Evolutionary conservation across 2,113 vertebrate species (phyloP).

Genomic region (Gasterosteus nipponicus): DNA sequence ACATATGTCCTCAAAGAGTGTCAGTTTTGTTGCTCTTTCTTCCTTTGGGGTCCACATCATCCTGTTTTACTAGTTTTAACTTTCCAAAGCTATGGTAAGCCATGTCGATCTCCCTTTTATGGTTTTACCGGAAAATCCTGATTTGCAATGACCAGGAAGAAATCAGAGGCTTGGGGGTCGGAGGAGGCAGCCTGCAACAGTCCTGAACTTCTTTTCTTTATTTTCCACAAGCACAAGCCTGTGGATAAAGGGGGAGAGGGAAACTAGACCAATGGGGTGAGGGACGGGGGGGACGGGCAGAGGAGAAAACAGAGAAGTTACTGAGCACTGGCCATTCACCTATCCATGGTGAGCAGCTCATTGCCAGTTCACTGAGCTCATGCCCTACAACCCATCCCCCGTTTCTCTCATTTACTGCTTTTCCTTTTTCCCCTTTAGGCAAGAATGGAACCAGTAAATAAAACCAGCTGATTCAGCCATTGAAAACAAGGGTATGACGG

Average conservation of each 20-base stretch:
- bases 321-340: constrained; percentile 43
- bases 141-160: background rate
- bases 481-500: background rate
- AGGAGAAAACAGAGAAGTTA: constrained; percentile 45
- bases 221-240: background rate
- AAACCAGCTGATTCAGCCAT: constrained; percentile 16
- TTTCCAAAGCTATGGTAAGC: background rate
- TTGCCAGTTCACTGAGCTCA: constrained; percentile 38
- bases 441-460: background rate
- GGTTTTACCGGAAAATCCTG: background rate
- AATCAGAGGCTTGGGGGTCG: background rate
- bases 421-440: background rate
- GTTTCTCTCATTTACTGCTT: constrained; percentile 3
- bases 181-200: background rate
- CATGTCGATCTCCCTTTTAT: background rate
- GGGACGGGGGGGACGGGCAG: background rate
- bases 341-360: constrained; percentile 43
- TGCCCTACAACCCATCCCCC: background rate
- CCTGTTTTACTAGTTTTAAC: background rate
- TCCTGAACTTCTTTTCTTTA: constrained; percentile 6
- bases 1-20: background rate
- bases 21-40: constrained; percentile 7
- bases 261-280: constrained; percentile 28
- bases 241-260: constrained; percentile 17
- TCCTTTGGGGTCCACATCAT: background rate